phyloP scores from a whole-genome alignment of 2,797 vertebrate species.

The Cichlasoma orientale region DNA sequence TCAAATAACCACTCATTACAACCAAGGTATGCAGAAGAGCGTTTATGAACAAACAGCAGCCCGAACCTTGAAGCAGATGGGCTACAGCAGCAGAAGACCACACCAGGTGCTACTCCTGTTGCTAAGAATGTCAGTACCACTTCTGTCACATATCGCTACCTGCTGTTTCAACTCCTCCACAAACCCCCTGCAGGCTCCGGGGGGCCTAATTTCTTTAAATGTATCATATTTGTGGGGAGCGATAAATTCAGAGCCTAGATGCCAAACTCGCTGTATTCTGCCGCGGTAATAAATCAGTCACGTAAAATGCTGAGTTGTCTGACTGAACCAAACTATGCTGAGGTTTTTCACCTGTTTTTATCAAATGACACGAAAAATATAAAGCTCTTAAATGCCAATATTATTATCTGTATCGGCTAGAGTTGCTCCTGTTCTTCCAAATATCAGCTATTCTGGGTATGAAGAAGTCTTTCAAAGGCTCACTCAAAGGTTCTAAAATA shows the following conservation, averaged over 20 bases:
- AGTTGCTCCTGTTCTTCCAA: no score
- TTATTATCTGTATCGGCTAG: not conserved
- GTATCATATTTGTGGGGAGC: not conserved
- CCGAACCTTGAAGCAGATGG: not conserved
- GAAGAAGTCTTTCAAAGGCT: slow-evolving; percentile 16
- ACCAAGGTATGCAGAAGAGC: not conserved
- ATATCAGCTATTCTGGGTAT: not conserved
- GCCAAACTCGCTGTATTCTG: not conserved
- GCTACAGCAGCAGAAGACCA: not conserved
- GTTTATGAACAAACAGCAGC: not conserved
- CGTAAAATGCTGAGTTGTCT: not conserved
- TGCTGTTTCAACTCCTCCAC: not conserved
- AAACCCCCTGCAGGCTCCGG: not conserved
- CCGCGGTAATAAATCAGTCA: not conserved
- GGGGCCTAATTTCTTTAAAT: not conserved
- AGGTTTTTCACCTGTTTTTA: not conserved
- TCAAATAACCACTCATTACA: not conserved
- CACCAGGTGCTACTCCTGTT: not conserved
- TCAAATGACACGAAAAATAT: not conserved
- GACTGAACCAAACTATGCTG: not conserved
- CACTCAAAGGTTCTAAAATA: not conserved
- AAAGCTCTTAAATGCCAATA: not conserved
- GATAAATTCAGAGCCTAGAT: not conserved
- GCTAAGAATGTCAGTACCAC: not conserved
- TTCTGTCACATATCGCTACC: not conserved